Conservation (phyloP, 2,113 vertebrate species). For the Tauraco erythrolophus region DNA sequence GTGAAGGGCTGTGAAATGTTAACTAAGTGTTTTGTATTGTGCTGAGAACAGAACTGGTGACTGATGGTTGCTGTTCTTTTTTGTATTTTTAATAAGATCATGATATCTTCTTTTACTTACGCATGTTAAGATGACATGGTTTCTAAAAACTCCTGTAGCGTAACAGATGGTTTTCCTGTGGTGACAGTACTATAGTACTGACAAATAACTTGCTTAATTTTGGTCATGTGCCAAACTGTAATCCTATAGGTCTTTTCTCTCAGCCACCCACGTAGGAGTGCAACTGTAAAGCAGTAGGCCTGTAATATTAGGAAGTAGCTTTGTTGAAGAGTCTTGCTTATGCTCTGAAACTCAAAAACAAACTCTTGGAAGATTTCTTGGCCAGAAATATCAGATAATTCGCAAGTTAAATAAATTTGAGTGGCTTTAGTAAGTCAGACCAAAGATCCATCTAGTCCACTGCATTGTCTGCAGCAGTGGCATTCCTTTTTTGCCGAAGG, state of each 20-base stretch:
- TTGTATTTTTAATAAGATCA: neutral
- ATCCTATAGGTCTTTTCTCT: neutral
- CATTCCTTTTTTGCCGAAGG: neutral
- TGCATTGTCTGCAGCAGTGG: neutral
- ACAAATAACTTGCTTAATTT: slow-evolving; percentile 24
- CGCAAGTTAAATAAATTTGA: neutral
- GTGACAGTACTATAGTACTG: neutral
- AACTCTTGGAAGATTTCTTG: neutral
- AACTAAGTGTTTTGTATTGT: neutral
- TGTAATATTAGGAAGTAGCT: neutral
- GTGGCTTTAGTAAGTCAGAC: neutral
- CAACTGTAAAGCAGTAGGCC: neutral
- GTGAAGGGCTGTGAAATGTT: neutral
- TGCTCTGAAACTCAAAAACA: neutral
- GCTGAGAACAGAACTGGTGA: neutral
- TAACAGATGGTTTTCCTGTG: slow-evolving; percentile 32
- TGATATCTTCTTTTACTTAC: neutral
- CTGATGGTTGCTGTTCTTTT: neutral
- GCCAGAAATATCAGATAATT: neutral
- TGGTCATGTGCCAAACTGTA: neutral
- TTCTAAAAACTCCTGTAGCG: neutral
- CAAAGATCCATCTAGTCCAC: neutral
- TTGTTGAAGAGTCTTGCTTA: neutral
- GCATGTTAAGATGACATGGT: neutral
- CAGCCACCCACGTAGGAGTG: neutral